A percentile compares a stretch with the other conserved stretches of the same genome.
phyloP scores from a whole-genome alignment of 2,797 vertebrate species.

The Bovichtus variegatus region DNA sequence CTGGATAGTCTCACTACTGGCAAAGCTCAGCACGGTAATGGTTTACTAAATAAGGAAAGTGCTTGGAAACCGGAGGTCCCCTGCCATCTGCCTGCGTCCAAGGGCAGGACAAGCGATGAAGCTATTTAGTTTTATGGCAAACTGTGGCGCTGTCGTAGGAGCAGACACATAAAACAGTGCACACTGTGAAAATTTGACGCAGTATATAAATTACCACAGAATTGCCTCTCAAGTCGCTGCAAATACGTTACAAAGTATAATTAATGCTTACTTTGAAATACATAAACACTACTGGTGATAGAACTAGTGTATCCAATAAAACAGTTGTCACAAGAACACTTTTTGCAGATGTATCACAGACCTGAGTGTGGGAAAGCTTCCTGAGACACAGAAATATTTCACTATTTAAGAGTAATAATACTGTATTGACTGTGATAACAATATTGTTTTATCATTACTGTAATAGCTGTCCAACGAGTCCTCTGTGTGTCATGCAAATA shows the following conservation, averaged over 20 bases:
- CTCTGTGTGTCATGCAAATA: neutral
- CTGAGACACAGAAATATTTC: neutral
- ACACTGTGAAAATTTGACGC: neutral
- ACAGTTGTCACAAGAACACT: neutral
- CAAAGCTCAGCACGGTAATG: slow-evolving; percentile 54
- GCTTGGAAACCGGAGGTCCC: slow-evolving; percentile 62
- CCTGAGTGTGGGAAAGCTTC: neutral
- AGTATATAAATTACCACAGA: neutral
- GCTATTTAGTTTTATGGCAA: slow-evolving; percentile 35
- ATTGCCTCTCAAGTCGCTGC: neutral
- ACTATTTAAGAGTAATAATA: neutral
- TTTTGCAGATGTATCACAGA: slow-evolving; percentile 7
- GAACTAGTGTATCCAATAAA: slow-evolving; percentile 9
- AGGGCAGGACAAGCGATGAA: slow-evolving; percentile 41
- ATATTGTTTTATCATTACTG: neutral
- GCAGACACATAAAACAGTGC: slow-evolving; percentile 18
- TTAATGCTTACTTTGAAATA: slow-evolving; percentile 11
- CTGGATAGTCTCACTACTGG: slow-evolving; percentile 72
- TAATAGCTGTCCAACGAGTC: neutral
- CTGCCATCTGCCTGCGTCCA: slow-evolving; percentile 55
- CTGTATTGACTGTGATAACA: neutral
- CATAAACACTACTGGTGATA: slow-evolving; percentile 7
- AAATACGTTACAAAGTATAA: slow-evolving; percentile 2
- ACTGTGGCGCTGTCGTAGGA: slow-evolving; percentile 20
- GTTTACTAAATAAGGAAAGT: slow-evolving; percentile 83